Percentiles rank a stretch among this genome's conserved stretches.
These are phyloP conservation scores for Taenioides sp. DNA, from an alignment of 2,797 vertebrate genomes.

Conservation along the genomic window DNA sequence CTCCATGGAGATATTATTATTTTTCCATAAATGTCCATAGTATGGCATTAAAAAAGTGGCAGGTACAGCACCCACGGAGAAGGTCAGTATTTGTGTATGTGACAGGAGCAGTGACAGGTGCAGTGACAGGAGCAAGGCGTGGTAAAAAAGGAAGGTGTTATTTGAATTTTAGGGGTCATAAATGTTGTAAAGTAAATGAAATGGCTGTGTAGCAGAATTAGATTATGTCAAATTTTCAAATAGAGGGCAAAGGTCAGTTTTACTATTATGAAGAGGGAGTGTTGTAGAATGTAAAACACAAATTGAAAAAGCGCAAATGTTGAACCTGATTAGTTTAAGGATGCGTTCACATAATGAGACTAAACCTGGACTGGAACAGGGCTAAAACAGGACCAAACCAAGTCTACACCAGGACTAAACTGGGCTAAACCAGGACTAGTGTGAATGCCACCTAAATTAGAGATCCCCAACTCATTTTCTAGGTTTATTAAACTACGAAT, in stretches of 20 bases:
- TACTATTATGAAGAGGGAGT: not conserved
- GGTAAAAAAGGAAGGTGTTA: not conserved
- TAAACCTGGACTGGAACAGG: too few species aligned
- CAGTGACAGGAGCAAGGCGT: slow-evolving; percentile 15
- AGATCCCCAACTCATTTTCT: too few species aligned
- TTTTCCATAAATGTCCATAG: too few species aligned
- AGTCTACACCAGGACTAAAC: too few species aligned
- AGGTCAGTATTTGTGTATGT: slow-evolving; percentile 34
- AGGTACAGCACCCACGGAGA: slow-evolving; percentile 30
- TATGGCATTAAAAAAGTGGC: slow-evolving; percentile 16
- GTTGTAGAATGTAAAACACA: not conserved
- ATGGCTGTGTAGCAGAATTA: not conserved
- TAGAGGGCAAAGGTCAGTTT: not conserved
- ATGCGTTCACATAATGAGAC: too few species aligned
- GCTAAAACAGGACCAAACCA: too few species aligned
- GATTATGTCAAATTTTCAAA: slow-evolving; percentile 1
- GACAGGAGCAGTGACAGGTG: slow-evolving; percentile 19
- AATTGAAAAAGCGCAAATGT: not conserved
- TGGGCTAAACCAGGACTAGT: too few species aligned
- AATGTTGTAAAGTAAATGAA: not conserved
- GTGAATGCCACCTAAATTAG: too few species aligned
- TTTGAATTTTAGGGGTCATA: not conserved
- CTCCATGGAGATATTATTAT: too few species aligned
- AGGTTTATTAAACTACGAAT: too few species aligned
- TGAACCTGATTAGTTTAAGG: not conserved